Percentiles rank a stretch among this genome's conserved stretches.
Conservation (phyloP, 2,888 invertebrate species). For the Cephus rjabovi region DNA sequence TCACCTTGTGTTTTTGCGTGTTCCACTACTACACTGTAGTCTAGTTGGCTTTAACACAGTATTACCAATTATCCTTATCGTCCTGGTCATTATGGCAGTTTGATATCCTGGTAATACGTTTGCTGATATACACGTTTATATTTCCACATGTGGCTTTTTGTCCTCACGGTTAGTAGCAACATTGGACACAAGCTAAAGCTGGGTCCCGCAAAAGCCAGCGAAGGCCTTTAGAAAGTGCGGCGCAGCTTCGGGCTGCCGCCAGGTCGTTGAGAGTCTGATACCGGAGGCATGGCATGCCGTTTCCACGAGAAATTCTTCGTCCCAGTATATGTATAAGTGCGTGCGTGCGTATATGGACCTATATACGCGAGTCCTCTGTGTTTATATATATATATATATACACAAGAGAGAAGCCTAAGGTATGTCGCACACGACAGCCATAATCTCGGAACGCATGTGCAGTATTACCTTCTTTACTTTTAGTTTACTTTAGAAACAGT, state of each 20-base stretch:
- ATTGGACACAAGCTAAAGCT: not conserved
- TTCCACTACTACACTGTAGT: not conserved
- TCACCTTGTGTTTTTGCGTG: not conserved
- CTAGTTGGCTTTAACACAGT: not conserved
- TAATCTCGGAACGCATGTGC: slow-evolving; percentile 17
- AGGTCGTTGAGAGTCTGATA: slow-evolving; percentile 52
- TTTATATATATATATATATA: not conserved
- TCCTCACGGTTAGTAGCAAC: not conserved
- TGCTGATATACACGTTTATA: not conserved
- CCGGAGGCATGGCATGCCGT: slow-evolving; percentile 42
- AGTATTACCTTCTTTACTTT: not conserved
- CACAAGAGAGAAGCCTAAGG: slow-evolving; percentile 19
- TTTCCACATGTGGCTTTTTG: not conserved
- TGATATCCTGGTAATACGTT: not conserved
- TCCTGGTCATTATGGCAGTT: not conserved
- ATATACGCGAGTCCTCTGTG: not conserved
- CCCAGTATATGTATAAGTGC: not conserved
- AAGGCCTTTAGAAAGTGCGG: slow-evolving; percentile 63
- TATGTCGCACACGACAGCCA: slow-evolving; percentile 11
- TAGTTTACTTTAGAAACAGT: not conserved
- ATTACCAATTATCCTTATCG: not conserved
- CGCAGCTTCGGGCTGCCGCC: slow-evolving; percentile 47
- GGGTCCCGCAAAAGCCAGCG: slow-evolving; percentile 43
- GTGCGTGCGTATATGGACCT: slow-evolving; percentile 26
- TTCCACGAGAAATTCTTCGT: slow-evolving; percentile 9